phyloP scores from a whole-genome alignment of 2,113 vertebrate species.

The Oncorhynchus masou region DNA sequence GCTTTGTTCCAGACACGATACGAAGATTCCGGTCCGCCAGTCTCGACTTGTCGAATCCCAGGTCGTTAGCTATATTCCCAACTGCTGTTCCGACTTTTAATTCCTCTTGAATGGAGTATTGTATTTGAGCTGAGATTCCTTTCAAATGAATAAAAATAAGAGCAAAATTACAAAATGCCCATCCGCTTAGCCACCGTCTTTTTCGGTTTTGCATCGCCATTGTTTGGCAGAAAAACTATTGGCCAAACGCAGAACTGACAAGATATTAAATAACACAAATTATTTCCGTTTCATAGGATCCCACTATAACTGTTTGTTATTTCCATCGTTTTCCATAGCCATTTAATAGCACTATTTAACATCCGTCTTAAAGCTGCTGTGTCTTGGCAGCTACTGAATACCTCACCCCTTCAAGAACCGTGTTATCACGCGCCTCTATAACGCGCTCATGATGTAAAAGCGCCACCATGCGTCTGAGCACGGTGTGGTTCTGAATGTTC shows the following conservation, averaged over 20 bases:
- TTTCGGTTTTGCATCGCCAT: too few species aligned
- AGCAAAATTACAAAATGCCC: not conserved
- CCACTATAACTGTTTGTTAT: too few species aligned
- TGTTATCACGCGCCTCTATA: not conserved
- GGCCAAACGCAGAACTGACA: slow-evolving; percentile 24
- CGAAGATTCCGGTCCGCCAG: slow-evolving; percentile 41
- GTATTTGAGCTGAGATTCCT: slow-evolving; percentile 18
- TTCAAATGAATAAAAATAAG: not conserved
- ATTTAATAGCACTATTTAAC: too few species aligned
- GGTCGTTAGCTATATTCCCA: slow-evolving; percentile 46
- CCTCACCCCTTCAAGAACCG: too few species aligned
- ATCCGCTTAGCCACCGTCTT: too few species aligned
- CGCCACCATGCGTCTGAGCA: slow-evolving; percentile 39
- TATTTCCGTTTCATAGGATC: too few species aligned
- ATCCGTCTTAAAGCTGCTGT: too few species aligned
- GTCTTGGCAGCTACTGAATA: too few species aligned
- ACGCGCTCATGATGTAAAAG: slow-evolving; percentile 36
- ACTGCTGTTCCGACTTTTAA: slow-evolving; percentile 56
- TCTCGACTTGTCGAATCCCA: slow-evolving; percentile 42
- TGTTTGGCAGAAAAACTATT: slow-evolving; percentile 11
- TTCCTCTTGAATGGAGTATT: slow-evolving; percentile 56
- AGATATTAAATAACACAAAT: too few species aligned
- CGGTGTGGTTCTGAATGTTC: too few species aligned
- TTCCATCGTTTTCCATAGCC: too few species aligned
- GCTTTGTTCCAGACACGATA: slow-evolving; percentile 29